These are phyloP conservation scores for Dicranocentrus wangi DNA, from an alignment of 2,888 invertebrate genomes.

Conservation along the genomic window DNA sequence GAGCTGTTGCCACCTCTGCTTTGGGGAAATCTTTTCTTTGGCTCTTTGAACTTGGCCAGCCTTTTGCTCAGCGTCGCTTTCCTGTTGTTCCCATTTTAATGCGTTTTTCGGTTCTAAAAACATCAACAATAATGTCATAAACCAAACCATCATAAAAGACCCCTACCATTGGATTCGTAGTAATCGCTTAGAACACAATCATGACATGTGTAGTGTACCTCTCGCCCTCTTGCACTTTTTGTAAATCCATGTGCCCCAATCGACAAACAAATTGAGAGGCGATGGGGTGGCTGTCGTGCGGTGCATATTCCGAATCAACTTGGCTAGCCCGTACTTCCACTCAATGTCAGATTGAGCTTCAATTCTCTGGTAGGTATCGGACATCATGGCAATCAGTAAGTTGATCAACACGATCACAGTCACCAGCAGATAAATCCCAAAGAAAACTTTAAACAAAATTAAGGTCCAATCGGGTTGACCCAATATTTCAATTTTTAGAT, in stretches of 20 bases:
- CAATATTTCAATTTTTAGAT: constrained; percentile 80
- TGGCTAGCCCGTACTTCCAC: constrained; percentile 99
- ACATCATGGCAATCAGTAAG: constrained; percentile 99
- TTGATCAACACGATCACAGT: constrained; percentile 98
- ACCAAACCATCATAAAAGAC: no score
- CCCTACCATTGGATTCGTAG: no score
- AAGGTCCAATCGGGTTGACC: constrained; percentile 82
- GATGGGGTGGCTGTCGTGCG: constrained; percentile 97
- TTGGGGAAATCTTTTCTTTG: constrained; percentile 61
- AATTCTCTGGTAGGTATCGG: constrained; percentile 99
- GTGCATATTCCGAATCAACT: constrained; percentile 98
- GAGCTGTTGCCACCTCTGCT: constrained; percentile 67
- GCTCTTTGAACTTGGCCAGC: constrained; percentile 40
- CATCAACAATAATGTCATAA: no score
- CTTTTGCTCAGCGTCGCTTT: constrained; percentile 52
- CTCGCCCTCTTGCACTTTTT: constrained; percentile 81
- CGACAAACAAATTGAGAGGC: constrained; percentile 96
- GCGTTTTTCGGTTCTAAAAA: constrained; percentile 69
- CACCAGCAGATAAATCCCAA: constrained; percentile 98
- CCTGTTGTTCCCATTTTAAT: constrained; percentile 66
- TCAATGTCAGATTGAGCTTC: constrained; percentile 99
- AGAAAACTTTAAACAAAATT: constrained; percentile 91
- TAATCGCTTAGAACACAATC: no score
- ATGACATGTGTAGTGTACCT: no score
- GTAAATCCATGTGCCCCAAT: constrained; percentile 90